Conservation (phyloP, 37 sponge, comb jelly and placozoan species). For the Axinella damicornis region DNA sequence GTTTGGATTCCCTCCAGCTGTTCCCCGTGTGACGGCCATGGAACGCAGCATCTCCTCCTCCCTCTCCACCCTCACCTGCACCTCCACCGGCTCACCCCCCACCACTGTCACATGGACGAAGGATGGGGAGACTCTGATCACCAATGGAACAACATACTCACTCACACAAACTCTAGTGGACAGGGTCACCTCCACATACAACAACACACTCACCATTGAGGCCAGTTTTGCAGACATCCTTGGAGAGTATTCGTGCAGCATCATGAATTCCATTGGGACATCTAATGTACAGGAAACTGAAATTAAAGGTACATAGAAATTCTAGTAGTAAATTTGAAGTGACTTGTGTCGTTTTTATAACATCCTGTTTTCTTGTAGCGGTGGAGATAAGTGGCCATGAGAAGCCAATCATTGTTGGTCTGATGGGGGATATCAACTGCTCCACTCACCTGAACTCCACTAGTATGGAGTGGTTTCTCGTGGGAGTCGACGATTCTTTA, state of each 20-base stretch:
- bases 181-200: slow-evolving; percentile 4
- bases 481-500: neutral
- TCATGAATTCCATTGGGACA: neutral
- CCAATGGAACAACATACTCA: too few species aligned
- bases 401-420: neutral
- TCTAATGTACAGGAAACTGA: neutral
- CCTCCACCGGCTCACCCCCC: too few species aligned
- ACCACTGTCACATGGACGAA: too few species aligned
- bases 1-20: too few species aligned
- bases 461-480: slow-evolving; percentile 20
- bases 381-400: too few species aligned
- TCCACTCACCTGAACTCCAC: slow-evolving; percentile 5
- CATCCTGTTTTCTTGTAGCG: too few species aligned
- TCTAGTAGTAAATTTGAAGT: neutral
- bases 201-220: slow-evolving; percentile 8
- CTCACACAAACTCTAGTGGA: neutral
- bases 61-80: too few species aligned
- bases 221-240: slow-evolving; percentile 1
- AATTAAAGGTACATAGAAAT: slow-evolving; percentile 4
- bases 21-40: too few species aligned
- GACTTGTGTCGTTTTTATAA: too few species aligned
- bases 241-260: slow-evolving; percentile 11
- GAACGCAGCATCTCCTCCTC: too few species aligned
- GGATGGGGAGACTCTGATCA: too few species aligned
- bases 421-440: neutral